Evolutionary conservation across 1,140 invertebrate species (phyloP), one percentile per base, ranked within the genome.

Genomic region (Caenorhabditis brenneri): DNA sequence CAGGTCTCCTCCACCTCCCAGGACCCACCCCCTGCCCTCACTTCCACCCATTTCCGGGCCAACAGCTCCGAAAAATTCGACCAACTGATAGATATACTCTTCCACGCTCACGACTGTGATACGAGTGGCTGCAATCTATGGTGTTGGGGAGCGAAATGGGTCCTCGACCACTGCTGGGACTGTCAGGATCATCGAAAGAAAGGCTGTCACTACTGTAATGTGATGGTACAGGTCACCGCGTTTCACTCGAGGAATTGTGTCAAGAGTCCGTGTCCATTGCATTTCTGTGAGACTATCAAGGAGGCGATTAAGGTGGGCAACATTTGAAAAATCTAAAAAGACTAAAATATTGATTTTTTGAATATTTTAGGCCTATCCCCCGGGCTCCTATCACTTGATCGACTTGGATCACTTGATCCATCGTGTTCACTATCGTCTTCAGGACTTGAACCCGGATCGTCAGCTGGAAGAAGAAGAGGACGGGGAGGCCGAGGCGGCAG

Each of bases 401-500:
- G 65, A 74, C n/a, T n/a, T 74, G 7, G 65, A 74, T 24, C 65
- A 74, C 36, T 24, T 74, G 36, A 31, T 24, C 1, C 65, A 74
- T 74, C 65, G 33, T 10, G 65, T 74, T 0, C 6, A 42, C 15
- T n/a, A n/a, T 2, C 36, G 65, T n/a, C 65, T 74, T 24, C 65
- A 74, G 36, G 65, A 74, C n/a, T 5, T 74, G 9, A 12, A 29
- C 0, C 65, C 65, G 1, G 6, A 24, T 12, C 36, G n/a, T 0
- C 36, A 80, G 24, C 16, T 16, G n/a, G 22, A 15, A 51, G 78
- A 80, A 19, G 51, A 49, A 51, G 51, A 80, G 16, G 51, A 80
- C 4, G 51, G 78, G 31, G 46, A 80, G 31, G 51, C 78, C 31
- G 46, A 51, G n/a, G 69, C 74, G 55, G 81, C 88, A 91, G 88